phyloP scores from a whole-genome alignment of 2,113 vertebrate species.

The Brachypteracias leptosomus region DNA sequence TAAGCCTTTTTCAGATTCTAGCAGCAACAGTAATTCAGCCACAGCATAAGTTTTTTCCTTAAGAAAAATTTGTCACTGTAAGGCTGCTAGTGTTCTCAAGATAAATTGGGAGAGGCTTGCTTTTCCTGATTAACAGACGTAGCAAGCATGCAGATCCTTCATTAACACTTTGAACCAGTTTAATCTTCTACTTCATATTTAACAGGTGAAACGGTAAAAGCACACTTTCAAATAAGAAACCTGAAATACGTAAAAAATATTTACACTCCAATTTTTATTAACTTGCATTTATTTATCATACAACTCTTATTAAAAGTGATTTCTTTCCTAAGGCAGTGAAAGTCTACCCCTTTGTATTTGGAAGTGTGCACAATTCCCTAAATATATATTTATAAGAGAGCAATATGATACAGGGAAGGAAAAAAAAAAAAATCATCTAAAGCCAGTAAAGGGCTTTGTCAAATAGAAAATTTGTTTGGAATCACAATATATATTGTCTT shows the following conservation, averaged over 20 bases:
- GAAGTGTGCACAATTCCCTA: slow-evolving; percentile 72
- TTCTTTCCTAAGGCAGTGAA: slow-evolving; percentile 72
- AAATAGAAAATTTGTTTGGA: slow-evolving; percentile 70
- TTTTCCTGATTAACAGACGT: slow-evolving; percentile 66
- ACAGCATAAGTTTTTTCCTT: slow-evolving; percentile 28
- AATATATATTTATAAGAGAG: slow-evolving; percentile 73
- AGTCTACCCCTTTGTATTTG: slow-evolving; percentile 67
- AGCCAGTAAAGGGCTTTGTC: slow-evolving; percentile 66
- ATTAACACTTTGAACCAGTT: slow-evolving; percentile 55
- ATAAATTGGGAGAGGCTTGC: slow-evolving; percentile 61
- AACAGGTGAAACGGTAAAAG: slow-evolving; percentile 68
- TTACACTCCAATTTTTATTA: slow-evolving; percentile 71
- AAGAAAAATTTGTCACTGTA: slow-evolving; percentile 33
- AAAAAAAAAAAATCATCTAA: slow-evolving; percentile 67
- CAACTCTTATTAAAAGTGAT: slow-evolving; percentile 74
- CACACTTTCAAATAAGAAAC: slow-evolving; percentile 74
- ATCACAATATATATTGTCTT: slow-evolving; percentile 70
- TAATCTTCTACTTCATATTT: slow-evolving; percentile 68
- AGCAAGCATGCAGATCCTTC: slow-evolving; percentile 69
- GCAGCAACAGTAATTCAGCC: slow-evolving; percentile 59
- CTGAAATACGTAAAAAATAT: slow-evolving; percentile 74
- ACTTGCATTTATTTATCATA: slow-evolving; percentile 74
- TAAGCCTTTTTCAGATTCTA: slow-evolving; percentile 56
- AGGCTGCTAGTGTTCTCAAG: slow-evolving; percentile 69
- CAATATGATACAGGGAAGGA: slow-evolving; percentile 58